Evolutionary conservation across 2,888 invertebrate genomes (phyloP), one percentile per base, ranked within the genome.

Genomic region (Fabriciana adippe): DNA sequence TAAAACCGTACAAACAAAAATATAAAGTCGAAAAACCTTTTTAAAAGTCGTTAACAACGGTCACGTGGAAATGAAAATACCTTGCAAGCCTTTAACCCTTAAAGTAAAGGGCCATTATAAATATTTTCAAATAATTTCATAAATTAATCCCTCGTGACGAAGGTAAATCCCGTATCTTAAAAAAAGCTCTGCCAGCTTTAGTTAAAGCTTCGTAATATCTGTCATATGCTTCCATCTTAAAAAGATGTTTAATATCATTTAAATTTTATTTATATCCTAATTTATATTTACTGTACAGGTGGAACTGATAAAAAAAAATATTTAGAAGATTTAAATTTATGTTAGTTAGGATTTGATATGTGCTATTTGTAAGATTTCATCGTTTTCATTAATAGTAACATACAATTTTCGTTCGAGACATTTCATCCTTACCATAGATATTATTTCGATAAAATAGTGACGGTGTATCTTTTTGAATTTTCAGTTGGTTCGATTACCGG

Each of bases 91-190:
- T 65, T 67, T 64, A 54, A 57, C 56, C 59, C 55, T 15, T 59
- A 55, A 65, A 64, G 64, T 62, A 69, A 69, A 71, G 60, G 64
- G 59, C 59, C 67, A 64, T 63, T 63, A 66, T 70, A 69, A 69
- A 72, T 72, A 68, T 70, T 69, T 68, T 67, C 61, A 56, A 72
- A 69, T 72, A 72, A 72, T 66, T 72, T 72, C 63, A 55, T 68
- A 64, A 69, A 67, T 72, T 72, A 69, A 72, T 72, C 69, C 70
- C 66, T 57, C 55, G 63, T 72, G 72, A 72, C 65, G 69, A 69
- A 72, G 72, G 72, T 72, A 72, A 69, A 72, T 69, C 72, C 69
- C 55, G 53, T 47, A 59, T 56, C 67, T 56, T 68, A 67, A 68
- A 72, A 41, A 72, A 69, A 55, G 55, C 62, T 59, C 66, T 66